These are phyloP conservation scores for Phodopus roborovskii DNA, from an alignment of 2,113 vertebrate genomes.

Conservation along the genomic window DNA sequence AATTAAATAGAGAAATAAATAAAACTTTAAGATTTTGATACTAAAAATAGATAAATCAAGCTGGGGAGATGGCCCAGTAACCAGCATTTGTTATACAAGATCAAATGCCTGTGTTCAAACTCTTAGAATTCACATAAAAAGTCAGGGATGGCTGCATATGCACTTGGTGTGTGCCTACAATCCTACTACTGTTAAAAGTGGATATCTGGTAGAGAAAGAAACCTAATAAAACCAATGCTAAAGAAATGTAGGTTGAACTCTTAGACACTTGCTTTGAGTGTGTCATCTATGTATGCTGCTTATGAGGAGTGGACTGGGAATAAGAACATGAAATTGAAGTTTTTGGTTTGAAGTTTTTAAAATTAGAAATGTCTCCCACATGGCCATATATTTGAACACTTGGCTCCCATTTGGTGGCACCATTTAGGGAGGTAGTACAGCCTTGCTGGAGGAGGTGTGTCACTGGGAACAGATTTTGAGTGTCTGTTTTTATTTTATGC, in stretches of 20 bases:
- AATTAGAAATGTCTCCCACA: neutral
- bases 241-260: too few species aligned
- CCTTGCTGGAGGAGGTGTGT: neutral
- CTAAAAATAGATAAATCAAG: neutral
- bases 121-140: neutral
- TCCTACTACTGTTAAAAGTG: neutral
- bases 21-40: neutral
- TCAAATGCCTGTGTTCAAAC: neutral
- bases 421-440: neutral
- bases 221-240: too few species aligned
- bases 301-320: neutral
- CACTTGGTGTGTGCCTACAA: neutral
- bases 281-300: neutral
- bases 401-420: neutral
- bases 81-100: neutral
- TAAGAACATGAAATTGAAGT: too few species aligned
- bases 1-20: neutral
- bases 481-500: constrained; percentile 5
- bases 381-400: neutral
- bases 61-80: neutral
- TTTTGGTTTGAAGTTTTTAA: neutral
- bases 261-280: too few species aligned
- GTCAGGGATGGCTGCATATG: too few species aligned
- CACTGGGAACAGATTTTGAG: neutral
- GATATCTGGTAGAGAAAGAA: too few species aligned